These are phyloP conservation scores for Euproctis similis DNA, from an alignment of 2,888 invertebrate genomes.

Conservation along the genomic window DNA sequence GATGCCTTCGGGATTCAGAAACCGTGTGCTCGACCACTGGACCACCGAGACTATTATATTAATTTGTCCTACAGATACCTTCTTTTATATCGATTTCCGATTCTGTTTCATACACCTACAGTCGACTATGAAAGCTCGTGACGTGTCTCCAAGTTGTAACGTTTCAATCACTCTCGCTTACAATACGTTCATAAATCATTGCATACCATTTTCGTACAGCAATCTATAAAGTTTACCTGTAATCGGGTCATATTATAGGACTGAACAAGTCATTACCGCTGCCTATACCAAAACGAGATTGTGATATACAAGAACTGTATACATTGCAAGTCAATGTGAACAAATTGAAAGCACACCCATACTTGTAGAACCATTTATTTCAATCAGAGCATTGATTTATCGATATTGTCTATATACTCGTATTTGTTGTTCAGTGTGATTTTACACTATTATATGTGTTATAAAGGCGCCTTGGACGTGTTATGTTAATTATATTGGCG, in stretches of 20 bases:
- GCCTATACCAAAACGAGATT: conserved; percentile 18
- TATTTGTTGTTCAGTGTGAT: conserved; percentile 28
- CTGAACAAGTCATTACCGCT: conserved; percentile 13
- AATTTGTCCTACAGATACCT: too few species aligned
- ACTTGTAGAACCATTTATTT: conserved; percentile 40
- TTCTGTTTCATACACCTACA: conserved; percentile 42
- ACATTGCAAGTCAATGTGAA: conserved; percentile 16
- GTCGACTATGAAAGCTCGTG: conserved; percentile 51
- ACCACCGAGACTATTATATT: too few species aligned
- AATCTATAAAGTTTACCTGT: conserved; percentile 10
- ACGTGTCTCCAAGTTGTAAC: conserved; percentile 32
- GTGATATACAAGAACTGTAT: conserved; percentile 14
- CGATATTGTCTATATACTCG: conserved; percentile 30
- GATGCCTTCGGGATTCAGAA: too few species aligned
- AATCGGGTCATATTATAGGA: conserved; percentile 21
- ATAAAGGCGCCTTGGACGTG: too few species aligned
- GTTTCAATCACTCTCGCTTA: conserved; percentile 31
- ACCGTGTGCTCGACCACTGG: too few species aligned
- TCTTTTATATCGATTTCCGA: conserved; percentile 15
- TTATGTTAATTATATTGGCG: too few species aligned
- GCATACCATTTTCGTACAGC: conserved; percentile 22
- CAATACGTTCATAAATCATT: conserved; percentile 26
- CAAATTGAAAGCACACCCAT: conserved; percentile 33
- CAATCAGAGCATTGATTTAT: conserved; percentile 40
- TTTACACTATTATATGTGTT: conserved; percentile 31